Conservation (phyloP, 2,113 vertebrate species). For the Sebastes schlegelii region DNA sequence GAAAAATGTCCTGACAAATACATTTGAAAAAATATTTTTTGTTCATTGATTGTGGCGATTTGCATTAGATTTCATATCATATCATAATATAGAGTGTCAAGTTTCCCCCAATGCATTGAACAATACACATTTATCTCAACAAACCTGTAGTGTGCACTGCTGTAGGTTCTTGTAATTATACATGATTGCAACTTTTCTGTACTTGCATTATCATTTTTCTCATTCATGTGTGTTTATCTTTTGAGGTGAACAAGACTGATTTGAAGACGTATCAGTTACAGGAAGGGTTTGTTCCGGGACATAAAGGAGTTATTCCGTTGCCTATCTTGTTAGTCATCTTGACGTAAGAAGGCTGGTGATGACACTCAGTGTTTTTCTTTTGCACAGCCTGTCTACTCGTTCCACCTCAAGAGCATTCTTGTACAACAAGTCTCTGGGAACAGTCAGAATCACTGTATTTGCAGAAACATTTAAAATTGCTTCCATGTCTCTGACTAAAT, state of each 20-base stretch:
- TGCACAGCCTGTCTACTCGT: slow-evolving; percentile 6
- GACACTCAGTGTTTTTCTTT: slow-evolving; percentile 51
- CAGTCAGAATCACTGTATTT: slow-evolving; percentile 10
- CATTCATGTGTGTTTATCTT: slow-evolving; percentile 3
- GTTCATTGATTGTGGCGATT: background rate
- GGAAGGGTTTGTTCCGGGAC: slow-evolving; percentile 60
- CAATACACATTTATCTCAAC: background rate
- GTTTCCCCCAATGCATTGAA: background rate
- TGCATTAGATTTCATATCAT: background rate
- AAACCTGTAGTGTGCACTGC: background rate
- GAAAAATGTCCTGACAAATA: background rate
- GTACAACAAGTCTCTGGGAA: background rate
- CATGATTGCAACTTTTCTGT: background rate
- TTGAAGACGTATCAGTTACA: slow-evolving; percentile 41
- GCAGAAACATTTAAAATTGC: slow-evolving; percentile 7
- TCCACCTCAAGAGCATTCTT: slow-evolving; percentile 8
- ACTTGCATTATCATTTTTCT: background rate
- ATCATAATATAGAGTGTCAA: background rate
- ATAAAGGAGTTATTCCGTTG: slow-evolving; percentile 56
- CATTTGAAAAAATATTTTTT: background rate
- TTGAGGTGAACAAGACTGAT: slow-evolving; percentile 24
- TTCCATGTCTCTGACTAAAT: slow-evolving; percentile 9
- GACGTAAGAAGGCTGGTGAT: slow-evolving; percentile 60
- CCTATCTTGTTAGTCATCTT: slow-evolving; percentile 73
- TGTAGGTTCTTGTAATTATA: slow-evolving; percentile 3